These are phyloP conservation scores for Chaetops frenatus DNA, from an alignment of 2,113 vertebrate genomes.

Conservation along the genomic window DNA sequence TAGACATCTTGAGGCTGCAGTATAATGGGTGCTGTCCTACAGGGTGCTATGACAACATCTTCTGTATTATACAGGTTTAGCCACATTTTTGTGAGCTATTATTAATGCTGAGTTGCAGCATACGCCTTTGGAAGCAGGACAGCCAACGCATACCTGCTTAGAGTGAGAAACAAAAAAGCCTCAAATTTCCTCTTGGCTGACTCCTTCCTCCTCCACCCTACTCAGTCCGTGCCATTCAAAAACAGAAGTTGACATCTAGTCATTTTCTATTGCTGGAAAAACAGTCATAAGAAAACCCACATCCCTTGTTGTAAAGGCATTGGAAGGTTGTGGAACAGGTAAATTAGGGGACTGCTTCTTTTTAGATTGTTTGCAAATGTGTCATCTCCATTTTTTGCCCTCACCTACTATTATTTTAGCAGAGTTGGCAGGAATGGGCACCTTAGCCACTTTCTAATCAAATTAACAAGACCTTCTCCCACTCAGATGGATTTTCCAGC, in stretches of 20 bases:
- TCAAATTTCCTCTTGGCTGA: conserved; percentile 62
- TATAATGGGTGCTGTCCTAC: not conserved
- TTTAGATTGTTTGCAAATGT: not conserved
- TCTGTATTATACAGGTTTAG: conserved; percentile 48
- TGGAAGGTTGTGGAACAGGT: not conserved
- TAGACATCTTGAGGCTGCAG: not conserved
- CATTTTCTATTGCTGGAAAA: conserved; percentile 39
- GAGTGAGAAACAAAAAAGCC: conserved; percentile 54
- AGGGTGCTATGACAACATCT: not conserved
- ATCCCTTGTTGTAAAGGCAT: not conserved
- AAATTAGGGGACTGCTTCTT: not conserved
- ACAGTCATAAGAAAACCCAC: conserved; percentile 8
- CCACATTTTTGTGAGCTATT: conserved; percentile 58
- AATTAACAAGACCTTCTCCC: not conserved
- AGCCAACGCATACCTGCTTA: conserved; percentile 52
- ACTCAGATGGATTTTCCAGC: not conserved
- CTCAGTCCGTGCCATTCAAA: not conserved
- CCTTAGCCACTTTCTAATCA: not conserved
- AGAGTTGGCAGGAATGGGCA: not conserved
- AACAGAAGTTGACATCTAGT: conserved; percentile 38
- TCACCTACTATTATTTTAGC: not conserved
- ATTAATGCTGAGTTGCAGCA: conserved; percentile 54
- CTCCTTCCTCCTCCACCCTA: conserved; percentile 37
- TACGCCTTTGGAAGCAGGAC: conserved; percentile 55
- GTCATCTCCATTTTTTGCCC: not conserved